phyloP scores from a whole-genome alignment of 2,113 vertebrate species.

The Camarhynchus parvulus region DNA sequence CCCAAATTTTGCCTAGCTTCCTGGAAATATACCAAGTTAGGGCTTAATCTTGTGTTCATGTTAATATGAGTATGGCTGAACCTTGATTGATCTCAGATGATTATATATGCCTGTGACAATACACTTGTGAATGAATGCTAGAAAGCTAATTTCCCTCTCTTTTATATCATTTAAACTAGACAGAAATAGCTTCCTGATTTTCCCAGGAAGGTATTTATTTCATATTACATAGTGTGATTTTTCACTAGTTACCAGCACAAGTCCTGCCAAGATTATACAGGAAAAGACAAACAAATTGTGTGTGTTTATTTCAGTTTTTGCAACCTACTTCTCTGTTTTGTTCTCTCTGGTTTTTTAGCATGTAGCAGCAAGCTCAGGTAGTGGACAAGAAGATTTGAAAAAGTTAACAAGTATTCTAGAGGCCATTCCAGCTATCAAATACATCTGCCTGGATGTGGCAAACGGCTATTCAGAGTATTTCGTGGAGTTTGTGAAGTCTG shows the following conservation, averaged over 20 bases:
- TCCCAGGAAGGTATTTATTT: background rate
- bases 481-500: conserved; percentile 94
- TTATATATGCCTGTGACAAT: background rate
- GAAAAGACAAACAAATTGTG: background rate
- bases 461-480: conserved; percentile 98
- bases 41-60: background rate
- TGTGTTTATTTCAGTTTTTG: background rate
- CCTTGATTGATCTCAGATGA: background rate
- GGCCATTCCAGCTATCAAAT: conserved; percentile 87
- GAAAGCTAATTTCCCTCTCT: background rate
- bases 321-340: background rate
- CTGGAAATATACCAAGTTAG: background rate
- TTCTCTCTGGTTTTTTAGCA: conserved; percentile 76
- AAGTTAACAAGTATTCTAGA: conserved; percentile 86
- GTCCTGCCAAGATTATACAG: background rate
- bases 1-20: background rate
- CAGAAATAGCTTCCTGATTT: background rate
- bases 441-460: conserved; percentile 97
- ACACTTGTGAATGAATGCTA: background rate
- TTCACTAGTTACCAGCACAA: background rate
- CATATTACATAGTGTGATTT: background rate
- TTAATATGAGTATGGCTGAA: background rate
- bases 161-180: background rate
- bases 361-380: conserved; percentile 93
- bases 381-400: conserved; percentile 87